phyloP scores from a whole-genome alignment of 2,113 vertebrate species.

The Elgaria multicarinata region DNA sequence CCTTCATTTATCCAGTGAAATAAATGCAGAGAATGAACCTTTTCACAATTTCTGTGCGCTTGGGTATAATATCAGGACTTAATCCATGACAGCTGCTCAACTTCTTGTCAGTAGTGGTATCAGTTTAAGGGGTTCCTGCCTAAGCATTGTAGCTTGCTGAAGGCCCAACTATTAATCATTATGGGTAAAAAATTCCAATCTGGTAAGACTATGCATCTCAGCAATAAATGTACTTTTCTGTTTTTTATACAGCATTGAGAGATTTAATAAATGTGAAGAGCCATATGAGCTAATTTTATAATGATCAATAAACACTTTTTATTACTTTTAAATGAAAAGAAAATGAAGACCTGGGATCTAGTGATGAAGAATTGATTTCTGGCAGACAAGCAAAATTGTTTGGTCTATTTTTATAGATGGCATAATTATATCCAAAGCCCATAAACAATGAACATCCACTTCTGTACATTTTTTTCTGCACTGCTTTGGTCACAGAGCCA shows the following conservation, averaged over 20 bases:
- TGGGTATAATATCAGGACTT: not conserved
- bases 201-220: conserved; percentile 31
- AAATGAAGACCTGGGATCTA: conserved; percentile 67
- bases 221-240: conserved; percentile 45
- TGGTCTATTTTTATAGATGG: conserved; percentile 76
- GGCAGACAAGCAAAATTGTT: conserved; percentile 71
- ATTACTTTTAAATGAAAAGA: conserved; percentile 67
- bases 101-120: not conserved
- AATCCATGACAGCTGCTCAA: not conserved
- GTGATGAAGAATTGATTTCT: conserved; percentile 75
- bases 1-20: not conserved
- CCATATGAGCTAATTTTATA: conserved; percentile 67
- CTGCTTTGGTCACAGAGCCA: conserved; percentile 60
- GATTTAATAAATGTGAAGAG: conserved; percentile 68
- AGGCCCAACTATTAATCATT: conserved; percentile 19
- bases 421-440: conserved; percentile 74
- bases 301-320: conserved; percentile 68
- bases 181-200: not conserved
- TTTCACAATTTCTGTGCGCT: not conserved
- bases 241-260: conserved; percentile 50
- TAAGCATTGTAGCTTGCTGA: not conserved
- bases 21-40: not conserved
- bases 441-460: conserved; percentile 72
- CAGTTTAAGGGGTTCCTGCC: conserved; percentile 9
- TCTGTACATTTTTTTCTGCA: conserved; percentile 66